A percentile compares a stretch with the other conserved stretches of the same genome.
Evolutionary conservation across 2,113 vertebrate species (phyloP).

Genomic region (Pluvialis apricaria): DNA sequence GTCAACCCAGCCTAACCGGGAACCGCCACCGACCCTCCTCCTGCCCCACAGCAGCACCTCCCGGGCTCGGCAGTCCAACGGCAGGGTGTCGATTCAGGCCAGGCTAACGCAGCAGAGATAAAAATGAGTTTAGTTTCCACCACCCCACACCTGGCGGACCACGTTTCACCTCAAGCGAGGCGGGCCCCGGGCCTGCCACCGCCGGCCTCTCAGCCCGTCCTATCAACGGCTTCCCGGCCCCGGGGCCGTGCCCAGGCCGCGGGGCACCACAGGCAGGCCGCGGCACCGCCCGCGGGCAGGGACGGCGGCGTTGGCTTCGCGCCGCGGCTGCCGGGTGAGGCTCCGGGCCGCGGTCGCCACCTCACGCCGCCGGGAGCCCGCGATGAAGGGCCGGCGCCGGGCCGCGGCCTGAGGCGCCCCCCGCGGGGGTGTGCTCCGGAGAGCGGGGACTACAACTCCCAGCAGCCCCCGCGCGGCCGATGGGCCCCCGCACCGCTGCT

Average conservation of each 20-base stretch:
- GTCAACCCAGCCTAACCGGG: fast-evolving
- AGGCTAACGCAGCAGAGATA: fast-evolving
- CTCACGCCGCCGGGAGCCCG: neutral
- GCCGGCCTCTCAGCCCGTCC: neutral
- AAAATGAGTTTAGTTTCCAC: fast-evolving
- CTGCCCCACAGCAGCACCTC: too few species aligned
- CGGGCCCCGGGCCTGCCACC: neutral
- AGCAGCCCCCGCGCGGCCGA: neutral
- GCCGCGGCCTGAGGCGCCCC: neutral
- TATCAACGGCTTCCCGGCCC: neutral
- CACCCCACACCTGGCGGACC: fast-evolving
- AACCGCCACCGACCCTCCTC: neutral
- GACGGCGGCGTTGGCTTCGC: neutral
- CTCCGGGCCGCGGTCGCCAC: neutral
- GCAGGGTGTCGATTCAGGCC: neutral
- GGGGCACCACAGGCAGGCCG: too few species aligned
- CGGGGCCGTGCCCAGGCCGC: too few species aligned
- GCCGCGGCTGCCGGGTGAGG: too few species aligned
- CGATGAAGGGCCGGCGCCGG: neutral
- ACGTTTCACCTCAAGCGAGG: neutral
- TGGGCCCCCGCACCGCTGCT: neutral
- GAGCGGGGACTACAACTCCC: neutral
- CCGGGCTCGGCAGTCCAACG: fast-evolving
- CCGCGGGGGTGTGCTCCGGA: too few species aligned
- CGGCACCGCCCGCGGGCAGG: neutral